These are phyloP conservation scores for Apodemus sylvaticus DNA, from an alignment of 2,113 vertebrate species.

Conservation along the genomic window DNA sequence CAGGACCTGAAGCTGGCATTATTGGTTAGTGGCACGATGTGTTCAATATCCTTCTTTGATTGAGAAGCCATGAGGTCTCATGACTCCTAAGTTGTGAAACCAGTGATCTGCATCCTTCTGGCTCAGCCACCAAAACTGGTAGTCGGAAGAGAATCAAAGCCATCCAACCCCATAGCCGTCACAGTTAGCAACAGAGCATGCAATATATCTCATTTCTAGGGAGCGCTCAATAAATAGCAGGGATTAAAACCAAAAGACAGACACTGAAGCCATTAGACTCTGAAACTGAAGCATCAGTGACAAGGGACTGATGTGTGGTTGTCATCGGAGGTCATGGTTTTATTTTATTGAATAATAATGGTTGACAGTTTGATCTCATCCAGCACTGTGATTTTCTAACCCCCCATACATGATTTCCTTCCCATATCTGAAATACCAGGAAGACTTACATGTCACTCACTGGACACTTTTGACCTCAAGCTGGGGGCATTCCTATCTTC, in stretches of 20 bases:
- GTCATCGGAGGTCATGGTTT: neutral
- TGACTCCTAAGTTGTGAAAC: neutral
- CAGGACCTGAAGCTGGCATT: neutral
- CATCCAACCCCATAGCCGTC: neutral
- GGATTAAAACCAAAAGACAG: neutral
- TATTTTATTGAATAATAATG: neutral
- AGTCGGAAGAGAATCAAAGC: neutral
- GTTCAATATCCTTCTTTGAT: neutral
- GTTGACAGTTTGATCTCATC: neutral
- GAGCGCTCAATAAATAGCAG: neutral
- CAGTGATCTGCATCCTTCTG: neutral
- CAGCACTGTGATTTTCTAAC: neutral
- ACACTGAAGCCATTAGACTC: neutral
- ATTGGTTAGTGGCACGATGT: accelerated
- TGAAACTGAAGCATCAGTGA: neutral
- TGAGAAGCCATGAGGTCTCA: neutral
- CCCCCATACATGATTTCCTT: neutral
- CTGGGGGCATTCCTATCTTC: neutral
- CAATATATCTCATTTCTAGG: neutral
- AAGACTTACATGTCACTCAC: neutral
- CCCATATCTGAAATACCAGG: neutral
- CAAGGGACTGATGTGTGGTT: neutral
- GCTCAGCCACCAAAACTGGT: neutral
- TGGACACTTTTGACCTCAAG: neutral
- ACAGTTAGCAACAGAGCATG: neutral